Evolutionary conservation across 2,888 invertebrate genomes (phyloP).

Genomic region (Vesta saturnalis): DNA sequence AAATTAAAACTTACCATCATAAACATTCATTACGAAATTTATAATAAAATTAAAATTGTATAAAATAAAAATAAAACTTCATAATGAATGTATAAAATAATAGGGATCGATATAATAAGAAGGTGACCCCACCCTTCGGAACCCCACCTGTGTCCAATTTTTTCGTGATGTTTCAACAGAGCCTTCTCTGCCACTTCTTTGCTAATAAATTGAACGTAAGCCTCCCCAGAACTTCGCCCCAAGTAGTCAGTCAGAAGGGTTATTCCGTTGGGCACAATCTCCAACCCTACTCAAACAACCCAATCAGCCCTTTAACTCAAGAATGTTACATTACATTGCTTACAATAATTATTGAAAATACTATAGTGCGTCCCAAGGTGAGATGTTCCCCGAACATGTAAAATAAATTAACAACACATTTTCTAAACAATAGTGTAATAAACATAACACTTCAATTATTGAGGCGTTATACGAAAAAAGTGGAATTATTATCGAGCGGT

Average conservation of each 20-base stretch:
- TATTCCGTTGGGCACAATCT: conserved; percentile 98
- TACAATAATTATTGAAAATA: conserved; percentile 29
- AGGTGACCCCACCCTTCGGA: conserved; percentile 56
- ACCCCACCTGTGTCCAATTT: conserved; percentile 99
- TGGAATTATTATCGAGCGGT: too few relatives aligned
- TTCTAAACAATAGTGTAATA: too few relatives aligned
- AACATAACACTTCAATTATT: too few relatives aligned
- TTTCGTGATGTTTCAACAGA: conserved; percentile 98
- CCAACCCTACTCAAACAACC: conserved; percentile 80
- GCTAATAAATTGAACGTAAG: conserved; percentile 99
- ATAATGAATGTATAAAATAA: conserved; percentile 28
- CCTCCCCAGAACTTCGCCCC: conserved; percentile 99
- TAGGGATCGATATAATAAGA: conserved; percentile 55
- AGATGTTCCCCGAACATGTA: too few relatives aligned
- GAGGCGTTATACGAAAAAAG: too few relatives aligned
- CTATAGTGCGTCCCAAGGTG: too few relatives aligned
- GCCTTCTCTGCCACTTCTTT: conserved; percentile 97
- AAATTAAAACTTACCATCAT: conserved; percentile 8
- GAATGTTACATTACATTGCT: conserved; percentile 41
- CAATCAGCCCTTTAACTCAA: conserved; percentile 60
- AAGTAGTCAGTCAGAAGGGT: conserved; percentile 97
- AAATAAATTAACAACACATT: too few relatives aligned
- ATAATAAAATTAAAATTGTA: conserved; percentile 10
- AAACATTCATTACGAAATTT: conserved; percentile 17
- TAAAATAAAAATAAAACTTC: conserved; percentile 3